Conservation (phyloP, 2,113 vertebrate species). For the Aix galericulata region DNA sequence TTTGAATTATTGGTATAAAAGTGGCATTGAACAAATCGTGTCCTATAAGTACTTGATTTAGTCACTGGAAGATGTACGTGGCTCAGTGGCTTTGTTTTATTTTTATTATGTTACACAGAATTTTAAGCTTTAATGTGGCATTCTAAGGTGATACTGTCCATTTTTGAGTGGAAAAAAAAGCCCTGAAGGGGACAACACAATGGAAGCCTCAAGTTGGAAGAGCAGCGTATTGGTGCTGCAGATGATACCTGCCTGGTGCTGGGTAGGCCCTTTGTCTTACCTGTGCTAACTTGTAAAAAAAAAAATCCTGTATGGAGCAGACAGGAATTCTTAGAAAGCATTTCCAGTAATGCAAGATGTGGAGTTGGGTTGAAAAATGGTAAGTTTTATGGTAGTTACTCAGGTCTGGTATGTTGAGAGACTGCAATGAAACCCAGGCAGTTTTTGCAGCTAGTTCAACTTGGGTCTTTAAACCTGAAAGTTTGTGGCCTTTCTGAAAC, state of each 20-base stretch:
- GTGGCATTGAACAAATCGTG: not conserved
- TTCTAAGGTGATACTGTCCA: not conserved
- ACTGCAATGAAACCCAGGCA: not conserved
- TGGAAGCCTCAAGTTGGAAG: not conserved
- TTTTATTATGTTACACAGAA: not conserved
- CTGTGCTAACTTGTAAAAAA: no score
- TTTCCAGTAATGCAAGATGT: not conserved
- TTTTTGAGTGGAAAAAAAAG: no score
- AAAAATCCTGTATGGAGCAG: not conserved
- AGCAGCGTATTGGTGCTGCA: not conserved
- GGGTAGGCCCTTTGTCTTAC: no score
- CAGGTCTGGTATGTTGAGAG: not conserved
- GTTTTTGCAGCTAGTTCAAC: not conserved
- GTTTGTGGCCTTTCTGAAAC: not conserved
- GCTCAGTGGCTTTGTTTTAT: not conserved
- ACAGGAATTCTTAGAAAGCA: not conserved
- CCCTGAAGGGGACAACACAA: not conserved
- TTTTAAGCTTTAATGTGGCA: rapidly evolving
- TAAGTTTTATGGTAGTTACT: not conserved
- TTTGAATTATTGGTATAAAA: not conserved
- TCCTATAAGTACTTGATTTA: not conserved
- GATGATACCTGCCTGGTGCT: not conserved
- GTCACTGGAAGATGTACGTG: rapidly evolving
- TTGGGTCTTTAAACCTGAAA: not conserved
- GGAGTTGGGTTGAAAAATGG: not conserved